These are phyloP conservation scores for Acleris cristana DNA, from an alignment of 2,888 invertebrate genomes.

Conservation along the genomic window DNA sequence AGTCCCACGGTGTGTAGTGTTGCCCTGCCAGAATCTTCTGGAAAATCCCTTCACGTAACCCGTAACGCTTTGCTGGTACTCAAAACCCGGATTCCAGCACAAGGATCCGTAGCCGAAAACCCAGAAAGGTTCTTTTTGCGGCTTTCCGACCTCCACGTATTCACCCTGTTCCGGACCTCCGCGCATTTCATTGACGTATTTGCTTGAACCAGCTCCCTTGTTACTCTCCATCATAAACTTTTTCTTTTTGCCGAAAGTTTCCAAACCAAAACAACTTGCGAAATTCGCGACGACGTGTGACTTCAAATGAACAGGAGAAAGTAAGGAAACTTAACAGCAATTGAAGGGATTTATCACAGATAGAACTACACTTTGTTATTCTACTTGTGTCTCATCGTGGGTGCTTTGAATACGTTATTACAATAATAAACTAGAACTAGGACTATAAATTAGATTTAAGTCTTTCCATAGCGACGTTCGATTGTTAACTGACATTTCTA, in stretches of 20 bases:
- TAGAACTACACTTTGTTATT: slow-evolving; percentile 56
- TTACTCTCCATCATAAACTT: slow-evolving; percentile 36
- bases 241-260: slow-evolving; percentile 25
- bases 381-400: slow-evolving; percentile 71
- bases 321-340: slow-evolving; percentile 51
- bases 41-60: slow-evolving; percentile 93
- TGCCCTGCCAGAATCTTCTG: slow-evolving; percentile 96
- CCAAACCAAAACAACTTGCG: slow-evolving; percentile 35
- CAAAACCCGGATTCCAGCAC: slow-evolving; percentile 97
- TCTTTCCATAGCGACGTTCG: slow-evolving; percentile 55
- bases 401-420: slow-evolving; percentile 56
- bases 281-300: slow-evolving; percentile 44
- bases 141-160: slow-evolving; percentile 49
- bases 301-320: slow-evolving; percentile 47
- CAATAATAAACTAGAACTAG: slow-evolving; percentile 57
- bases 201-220: slow-evolving; percentile 28
- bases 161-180: slow-evolving; percentile 40
- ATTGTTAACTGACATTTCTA: slow-evolving; percentile 48
- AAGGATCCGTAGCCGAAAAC: slow-evolving; percentile 98
- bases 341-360: slow-evolving; percentile 56
- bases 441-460: slow-evolving; percentile 46
- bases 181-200: slow-evolving; percentile 13
- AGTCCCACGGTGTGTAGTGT: slow-evolving; percentile 91
- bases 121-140: slow-evolving; percentile 87
- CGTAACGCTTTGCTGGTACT: slow-evolving; percentile 89